These are phyloP conservation scores for Spodoptera exigua DNA, from an alignment of 2,888 invertebrate genomes.

Conservation along the genomic window DNA sequence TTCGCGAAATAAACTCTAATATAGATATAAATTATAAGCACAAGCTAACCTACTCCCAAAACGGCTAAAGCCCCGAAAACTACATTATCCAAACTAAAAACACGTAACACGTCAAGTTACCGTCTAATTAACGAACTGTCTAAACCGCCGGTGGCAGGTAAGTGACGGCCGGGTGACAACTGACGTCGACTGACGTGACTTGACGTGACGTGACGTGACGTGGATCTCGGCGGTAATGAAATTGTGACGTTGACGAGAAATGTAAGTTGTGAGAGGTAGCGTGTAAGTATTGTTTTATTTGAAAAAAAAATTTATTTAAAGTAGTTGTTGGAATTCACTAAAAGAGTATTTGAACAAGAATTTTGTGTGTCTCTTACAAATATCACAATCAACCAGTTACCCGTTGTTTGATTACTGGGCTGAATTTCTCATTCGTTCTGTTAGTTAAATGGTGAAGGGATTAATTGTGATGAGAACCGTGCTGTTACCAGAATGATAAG, in stretches of 20 bases:
- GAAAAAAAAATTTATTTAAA: no score
- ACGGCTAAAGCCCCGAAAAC: conserved; percentile 22
- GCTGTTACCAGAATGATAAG: no score
- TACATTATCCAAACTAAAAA: conserved; percentile 52
- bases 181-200: conserved; percentile 65
- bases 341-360: no score
- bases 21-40: no score
- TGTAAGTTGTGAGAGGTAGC: conserved; percentile 47
- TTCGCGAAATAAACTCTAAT: no score
- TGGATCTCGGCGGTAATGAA: conserved; percentile 81
- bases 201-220: conserved; percentile 68
- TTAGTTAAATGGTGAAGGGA: no score
- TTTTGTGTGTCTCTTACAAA: no score
- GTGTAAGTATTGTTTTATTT: conserved; percentile 6
- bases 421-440: no score
- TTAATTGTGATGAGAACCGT: no score
- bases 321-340: no score
- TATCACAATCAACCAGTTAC: no score
- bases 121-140: conserved; percentile 86
- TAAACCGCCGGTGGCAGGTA: conserved; percentile 78
- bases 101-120: conserved; percentile 70
- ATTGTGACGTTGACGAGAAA: conserved; percentile 78
- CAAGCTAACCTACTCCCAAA: conserved; percentile 5
- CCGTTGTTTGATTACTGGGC: no score
- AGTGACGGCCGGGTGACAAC: conserved; percentile 70